phyloP scores from a whole-genome alignment of 2,888 invertebrate species.

The Andrena marginata region DNA sequence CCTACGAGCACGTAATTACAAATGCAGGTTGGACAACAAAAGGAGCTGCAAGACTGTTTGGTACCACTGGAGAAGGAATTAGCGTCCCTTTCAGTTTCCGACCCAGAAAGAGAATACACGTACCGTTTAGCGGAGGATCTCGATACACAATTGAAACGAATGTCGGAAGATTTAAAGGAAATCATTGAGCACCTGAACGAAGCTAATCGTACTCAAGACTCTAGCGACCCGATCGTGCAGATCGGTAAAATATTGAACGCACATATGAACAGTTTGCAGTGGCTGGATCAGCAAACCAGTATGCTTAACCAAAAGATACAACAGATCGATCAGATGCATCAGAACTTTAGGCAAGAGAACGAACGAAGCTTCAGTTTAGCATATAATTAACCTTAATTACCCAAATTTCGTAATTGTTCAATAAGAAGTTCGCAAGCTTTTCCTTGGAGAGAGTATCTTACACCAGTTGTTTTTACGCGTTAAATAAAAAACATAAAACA shows the following conservation, averaged over 20 bases:
- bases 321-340: slow-evolving; percentile 92
- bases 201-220: slow-evolving; percentile 93
- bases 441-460: not conserved
- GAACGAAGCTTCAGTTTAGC: slow-evolving; percentile 89
- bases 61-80: slow-evolving; percentile 94
- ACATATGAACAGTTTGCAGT: slow-evolving; percentile 98
- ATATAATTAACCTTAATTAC: slow-evolving; percentile 80
- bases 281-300: slow-evolving; percentile 95
- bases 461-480: slow-evolving; percentile 10
- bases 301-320: slow-evolving; percentile 92
- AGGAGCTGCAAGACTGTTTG: slow-evolving; percentile 95
- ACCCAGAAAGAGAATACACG: slow-evolving; percentile 96
- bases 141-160: slow-evolving; percentile 96
- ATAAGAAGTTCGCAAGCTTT: slow-evolving; percentile 16
- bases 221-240: slow-evolving; percentile 95
- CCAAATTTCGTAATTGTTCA: slow-evolving; percentile 7
- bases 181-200: slow-evolving; percentile 97
- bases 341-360: slow-evolving; percentile 91
- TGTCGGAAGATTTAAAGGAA: slow-evolving; percentile 98
- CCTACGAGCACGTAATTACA: not conserved
- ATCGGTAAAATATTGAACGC: slow-evolving; percentile 97
- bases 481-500: slow-evolving; percentile 4
- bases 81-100: slow-evolving; percentile 89
- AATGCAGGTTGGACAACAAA: slow-evolving; percentile 91
- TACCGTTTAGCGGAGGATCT: slow-evolving; percentile 95